Evolutionary conservation across 2,888 invertebrate genomes (phyloP), one percentile per base, ranked within the genome.

Genomic region (Zaprionus obscuricornis): DNA sequence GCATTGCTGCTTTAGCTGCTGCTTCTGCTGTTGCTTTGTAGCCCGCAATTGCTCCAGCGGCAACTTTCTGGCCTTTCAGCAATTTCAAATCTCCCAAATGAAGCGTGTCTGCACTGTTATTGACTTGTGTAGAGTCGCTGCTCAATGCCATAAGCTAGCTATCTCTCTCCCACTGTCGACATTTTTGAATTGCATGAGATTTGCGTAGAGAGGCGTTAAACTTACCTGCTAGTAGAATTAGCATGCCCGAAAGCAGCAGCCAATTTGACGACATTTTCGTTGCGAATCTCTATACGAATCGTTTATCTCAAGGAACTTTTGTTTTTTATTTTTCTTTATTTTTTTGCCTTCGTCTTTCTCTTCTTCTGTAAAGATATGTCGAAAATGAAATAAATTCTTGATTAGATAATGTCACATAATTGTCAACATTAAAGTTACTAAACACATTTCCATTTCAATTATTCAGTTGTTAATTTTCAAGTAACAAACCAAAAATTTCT

Each of bases 141-240:
- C 22, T 22, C 22, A 26, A 29, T 11, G 18, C 27, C 42, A n/a
- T n/a, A n/a, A n/a, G 42, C 33, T 14, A n/a, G n/a, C n/a, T n/a
- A n/a, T n/a, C n/a, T n/a, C n/a, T n/a, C n/a, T n/a, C n/a, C n/a
- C n/a, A n/a, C n/a, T n/a, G 33, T 5, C n/a, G 8, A 3, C 33
- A 33, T 33, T 33, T 33, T n/a, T 5, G 6, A 14, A n/a, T 14
- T 31, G n/a, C 16, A 7, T 3, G 22, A 13, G 29, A 22, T 46
- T 37, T 17, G 27, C 20, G 14, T 39, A 26, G 11, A 16, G 36
- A 20, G 17, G 18, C 17, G n/a, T 26, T n/a, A 33, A 13, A 46
- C 75, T 76, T 49, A 76, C 76, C 76, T 52, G 76, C 39, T 3
- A 64, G 22, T 33, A 79, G 47, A 40, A 65, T 45, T 42, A 65